Conservation (phyloP, 1,140 invertebrate genomes). For the Ceratosolen solmsi region DNA sequence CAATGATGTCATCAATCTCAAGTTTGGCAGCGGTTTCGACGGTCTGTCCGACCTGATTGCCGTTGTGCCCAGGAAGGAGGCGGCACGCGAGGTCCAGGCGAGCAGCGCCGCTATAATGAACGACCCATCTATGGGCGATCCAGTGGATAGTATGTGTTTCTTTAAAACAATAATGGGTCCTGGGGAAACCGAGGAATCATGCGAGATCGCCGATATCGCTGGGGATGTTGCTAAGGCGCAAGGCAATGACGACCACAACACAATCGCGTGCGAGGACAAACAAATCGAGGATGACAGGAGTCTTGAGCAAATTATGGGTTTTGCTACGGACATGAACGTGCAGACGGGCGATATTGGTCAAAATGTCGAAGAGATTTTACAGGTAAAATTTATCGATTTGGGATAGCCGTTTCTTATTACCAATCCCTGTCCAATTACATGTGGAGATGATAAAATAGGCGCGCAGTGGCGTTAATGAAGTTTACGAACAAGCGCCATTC, state of each 20-base stretch:
- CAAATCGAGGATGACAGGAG: constrained; percentile 52
- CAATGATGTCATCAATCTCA: constrained; percentile 72
- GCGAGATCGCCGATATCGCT: constrained; percentile 50
- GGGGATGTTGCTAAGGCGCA: constrained; percentile 63
- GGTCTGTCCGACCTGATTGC: constrained; percentile 67
- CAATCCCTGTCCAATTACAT: too few species aligned
- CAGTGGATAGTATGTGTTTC: constrained; percentile 79
- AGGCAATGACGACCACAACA: constrained; percentile 51
- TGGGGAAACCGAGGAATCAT: constrained; percentile 60
- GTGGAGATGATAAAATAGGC: too few species aligned
- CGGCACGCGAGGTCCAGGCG: constrained; percentile 42
- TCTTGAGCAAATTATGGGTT: constrained; percentile 65
- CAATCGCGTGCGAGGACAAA: constrained; percentile 44
- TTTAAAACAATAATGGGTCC: constrained; percentile 65
- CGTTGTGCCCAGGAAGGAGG: constrained; percentile 27
- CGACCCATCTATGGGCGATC: constrained; percentile 79
- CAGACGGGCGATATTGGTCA: constrained; percentile 72
- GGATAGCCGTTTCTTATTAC: too few species aligned
- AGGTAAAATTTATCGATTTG: constrained; percentile 66
- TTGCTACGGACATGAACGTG: constrained; percentile 55
- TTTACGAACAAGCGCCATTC: too few species aligned
- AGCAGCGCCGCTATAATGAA: constrained; percentile 70
- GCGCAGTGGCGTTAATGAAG: too few species aligned
- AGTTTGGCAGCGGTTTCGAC: constrained; percentile 68
- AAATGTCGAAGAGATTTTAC: constrained; percentile 78